phyloP scores from a whole-genome alignment of 2,797 vertebrate species.

The Urosaurus nigricauda region DNA sequence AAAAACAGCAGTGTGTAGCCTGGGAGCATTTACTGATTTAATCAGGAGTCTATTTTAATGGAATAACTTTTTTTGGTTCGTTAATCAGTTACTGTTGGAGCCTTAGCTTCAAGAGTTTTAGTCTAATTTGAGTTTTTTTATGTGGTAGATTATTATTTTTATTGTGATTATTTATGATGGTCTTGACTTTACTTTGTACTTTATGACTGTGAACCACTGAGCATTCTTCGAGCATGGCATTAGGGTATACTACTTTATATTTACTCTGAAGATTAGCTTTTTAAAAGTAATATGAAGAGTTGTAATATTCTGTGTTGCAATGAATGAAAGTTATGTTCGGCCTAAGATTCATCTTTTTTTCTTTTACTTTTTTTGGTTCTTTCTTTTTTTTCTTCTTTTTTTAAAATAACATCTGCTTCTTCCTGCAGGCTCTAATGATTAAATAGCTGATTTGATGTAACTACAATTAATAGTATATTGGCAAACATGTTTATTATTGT shows the following conservation, averaged over 20 bases:
- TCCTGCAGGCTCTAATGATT: constrained; percentile 44
- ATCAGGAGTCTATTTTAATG: neutral
- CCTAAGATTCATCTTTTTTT: constrained; percentile 13
- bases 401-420: constrained; percentile 26
- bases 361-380: neutral
- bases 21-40: neutral
- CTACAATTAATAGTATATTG: constrained; percentile 50
- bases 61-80: neutral
- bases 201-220: neutral
- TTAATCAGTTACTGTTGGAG: neutral
- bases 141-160: neutral
- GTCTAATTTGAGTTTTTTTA: neutral
- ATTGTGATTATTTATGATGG: neutral
- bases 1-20: neutral
- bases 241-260: constrained; percentile 6
- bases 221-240: neutral
- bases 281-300: constrained; percentile 4
- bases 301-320: neutral
- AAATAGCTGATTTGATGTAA: constrained; percentile 50
- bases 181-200: neutral
- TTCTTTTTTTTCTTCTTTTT: no score
- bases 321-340: constrained; percentile 20
- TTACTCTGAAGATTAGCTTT: no score
- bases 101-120: neutral
- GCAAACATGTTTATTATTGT: constrained; percentile 23